These are phyloP conservation scores for Phoxinus phoxinus DNA, from an alignment of 2,113 vertebrate genomes.

Conservation along the genomic window DNA sequence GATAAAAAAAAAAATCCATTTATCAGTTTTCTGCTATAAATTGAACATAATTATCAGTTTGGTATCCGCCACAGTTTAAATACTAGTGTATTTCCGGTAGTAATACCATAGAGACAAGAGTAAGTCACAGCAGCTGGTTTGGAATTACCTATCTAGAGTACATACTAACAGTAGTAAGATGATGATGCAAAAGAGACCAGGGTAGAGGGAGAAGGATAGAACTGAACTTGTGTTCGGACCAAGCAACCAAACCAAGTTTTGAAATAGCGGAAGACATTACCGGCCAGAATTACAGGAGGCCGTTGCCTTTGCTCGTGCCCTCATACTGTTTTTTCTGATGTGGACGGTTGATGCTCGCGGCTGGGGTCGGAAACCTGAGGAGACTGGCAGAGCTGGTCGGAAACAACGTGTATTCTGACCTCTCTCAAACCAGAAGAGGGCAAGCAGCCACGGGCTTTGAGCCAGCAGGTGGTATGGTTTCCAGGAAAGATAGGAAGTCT, in stretches of 20 bases:
- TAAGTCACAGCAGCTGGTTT: too few relatives aligned
- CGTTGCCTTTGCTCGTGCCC: constrained; percentile 37
- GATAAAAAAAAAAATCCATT: neutral
- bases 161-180: neutral
- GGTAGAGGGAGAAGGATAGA: neutral
- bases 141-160: too few relatives aligned
- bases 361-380: constrained; percentile 44
- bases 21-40: neutral
- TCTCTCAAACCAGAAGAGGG: constrained; percentile 47
- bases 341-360: constrained; percentile 29
- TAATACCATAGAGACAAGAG: neutral
- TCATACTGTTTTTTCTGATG: constrained; percentile 30
- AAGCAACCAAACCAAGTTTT: constrained; percentile 23
- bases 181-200: neutral
- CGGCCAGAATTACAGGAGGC: constrained; percentile 39
- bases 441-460: constrained; percentile 51
- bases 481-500: constrained; percentile 52
- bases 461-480: constrained; percentile 58
- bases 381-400: constrained; percentile 43
- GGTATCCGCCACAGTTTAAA: neutral
- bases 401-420: constrained; percentile 56
- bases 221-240: neutral
- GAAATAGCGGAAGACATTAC: neutral
- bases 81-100: neutral
- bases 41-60: neutral